Evolutionary conservation across 1,140 invertebrate genomes (phyloP), one percentile per base, ranked within the genome.

Genomic region (Hestina assimilis): DNA sequence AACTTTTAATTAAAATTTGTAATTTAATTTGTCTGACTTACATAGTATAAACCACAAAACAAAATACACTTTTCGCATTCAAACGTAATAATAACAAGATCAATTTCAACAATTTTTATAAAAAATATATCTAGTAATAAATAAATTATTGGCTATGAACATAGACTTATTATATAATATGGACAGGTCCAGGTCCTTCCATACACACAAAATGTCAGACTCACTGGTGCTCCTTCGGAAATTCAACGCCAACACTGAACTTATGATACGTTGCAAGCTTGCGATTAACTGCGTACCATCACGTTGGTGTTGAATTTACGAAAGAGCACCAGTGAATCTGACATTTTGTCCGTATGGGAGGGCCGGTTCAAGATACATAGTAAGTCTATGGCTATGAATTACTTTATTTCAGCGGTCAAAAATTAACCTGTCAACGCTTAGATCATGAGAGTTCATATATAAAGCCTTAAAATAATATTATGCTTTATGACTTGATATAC

Each of bases 111-210:
- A 69, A 66, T 62, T 66, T 60, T 53, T 66, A n/a, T n/a, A 50
- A 66, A 69, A 59, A 69, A 69, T 48, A 56, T 51, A 51, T 48
- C 56, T 69, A 65, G 51, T 29, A 62, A 66, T 63, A 69, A 69
- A 63, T 63, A 52, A 66, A 66, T 60, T 26, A 66, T 69, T 69
- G 67, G 57, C 63, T 69, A 69, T 63, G 26, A 55, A n/a, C n/a
- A n/a, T n/a, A n/a, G n/a, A n/a, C n/a, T n/a, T n/a, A n/a, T n/a
- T n/a, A n/a, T n/a, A n/a, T n/a, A n/a, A n/a, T n/a, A n/a, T n/a
- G n/a, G n/a, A n/a, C n/a, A n/a, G n/a, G n/a, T n/a, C n/a, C n/a
- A n/a, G n/a, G n/a, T n/a, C n/a, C n/a, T n/a, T n/a, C n/a, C n/a
- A n/a, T n/a, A n/a, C n/a, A n/a, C n/a, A n/a, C n/a, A n/a, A n/a